phyloP scores from a whole-genome alignment of 2,888 invertebrate genomes.

The Digitonthophagus gazella region DNA sequence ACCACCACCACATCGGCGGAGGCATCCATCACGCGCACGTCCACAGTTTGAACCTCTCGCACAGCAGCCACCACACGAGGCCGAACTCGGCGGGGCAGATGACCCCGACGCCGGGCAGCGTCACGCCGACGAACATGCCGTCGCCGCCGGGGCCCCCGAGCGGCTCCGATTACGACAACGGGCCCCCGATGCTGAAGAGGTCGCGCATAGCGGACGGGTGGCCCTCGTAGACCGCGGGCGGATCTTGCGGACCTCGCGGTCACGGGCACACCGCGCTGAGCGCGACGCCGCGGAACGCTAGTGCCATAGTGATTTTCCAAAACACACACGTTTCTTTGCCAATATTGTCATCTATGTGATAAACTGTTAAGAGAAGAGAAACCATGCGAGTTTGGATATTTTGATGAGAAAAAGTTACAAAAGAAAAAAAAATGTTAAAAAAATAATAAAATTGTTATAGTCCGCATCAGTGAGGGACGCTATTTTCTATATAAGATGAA shows the following conservation, averaged over 20 bases:
- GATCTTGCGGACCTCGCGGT: slow-evolving; percentile 21
- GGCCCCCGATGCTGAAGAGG: slow-evolving; percentile 73
- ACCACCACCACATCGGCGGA: slow-evolving; percentile 54
- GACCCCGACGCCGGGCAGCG: slow-evolving; percentile 66
- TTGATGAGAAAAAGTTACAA: slow-evolving; percentile 32
- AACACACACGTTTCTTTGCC: slow-evolving; percentile 47
- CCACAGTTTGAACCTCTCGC: slow-evolving; percentile 57
- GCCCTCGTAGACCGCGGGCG: slow-evolving; percentile 77
- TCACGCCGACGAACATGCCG: slow-evolving; percentile 80
- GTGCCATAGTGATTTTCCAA: slow-evolving; percentile 51
- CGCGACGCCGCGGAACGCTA: slow-evolving; percentile 38
- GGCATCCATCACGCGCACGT: slow-evolving; percentile 52
- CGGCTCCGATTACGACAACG: slow-evolving; percentile 63
- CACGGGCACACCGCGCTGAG: neutral
- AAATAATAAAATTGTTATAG: slow-evolving; percentile 35
- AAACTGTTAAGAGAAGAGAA: slow-evolving; percentile 47
- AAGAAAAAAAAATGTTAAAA: slow-evolving; percentile 8
- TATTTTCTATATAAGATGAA: slow-evolving; percentile 27
- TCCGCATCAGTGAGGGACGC: slow-evolving; percentile 42
- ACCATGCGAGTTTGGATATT: slow-evolving; percentile 42
- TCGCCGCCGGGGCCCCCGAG: slow-evolving; percentile 54
- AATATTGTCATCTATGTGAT: slow-evolving; percentile 52
- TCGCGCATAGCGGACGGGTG: slow-evolving; percentile 86
- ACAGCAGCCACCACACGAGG: slow-evolving; percentile 52
- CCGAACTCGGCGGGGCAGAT: slow-evolving; percentile 61